Percentiles rank a stretch among this genome's conserved stretches.
Evolutionary conservation across 2,797 vertebrate species (phyloP).

Genomic region (Vespertilio murinus): DNA sequence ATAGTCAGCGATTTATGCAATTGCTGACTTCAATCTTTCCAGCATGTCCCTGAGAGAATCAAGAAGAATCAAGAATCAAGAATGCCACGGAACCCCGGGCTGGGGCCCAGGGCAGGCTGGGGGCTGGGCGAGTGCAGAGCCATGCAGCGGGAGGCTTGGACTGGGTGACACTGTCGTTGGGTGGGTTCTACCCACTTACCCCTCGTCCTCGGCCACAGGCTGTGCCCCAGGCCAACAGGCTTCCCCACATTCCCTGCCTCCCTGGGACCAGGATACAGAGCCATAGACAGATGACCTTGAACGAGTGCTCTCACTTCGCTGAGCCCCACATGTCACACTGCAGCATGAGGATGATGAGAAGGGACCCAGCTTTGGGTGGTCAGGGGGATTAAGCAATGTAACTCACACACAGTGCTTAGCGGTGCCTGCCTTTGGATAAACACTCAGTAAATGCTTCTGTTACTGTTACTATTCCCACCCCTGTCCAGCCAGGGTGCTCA

Average conservation of each 20-base stretch:
- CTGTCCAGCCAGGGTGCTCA: neutral
- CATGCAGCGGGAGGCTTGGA: neutral
- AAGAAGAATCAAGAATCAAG: neutral
- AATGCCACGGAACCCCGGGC: neutral
- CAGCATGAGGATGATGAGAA: neutral
- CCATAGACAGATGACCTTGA: neutral
- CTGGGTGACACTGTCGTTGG: neutral
- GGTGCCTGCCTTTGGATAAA: neutral
- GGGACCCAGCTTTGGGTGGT: neutral
- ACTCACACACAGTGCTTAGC: neutral
- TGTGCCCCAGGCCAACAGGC: neutral
- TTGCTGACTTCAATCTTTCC: constrained; percentile 1
- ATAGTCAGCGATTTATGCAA: neutral
- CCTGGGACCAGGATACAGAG: neutral
- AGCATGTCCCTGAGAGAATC: neutral
- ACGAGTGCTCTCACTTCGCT: neutral
- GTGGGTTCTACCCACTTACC: neutral
- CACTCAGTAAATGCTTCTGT: neutral
- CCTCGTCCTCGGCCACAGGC: neutral
- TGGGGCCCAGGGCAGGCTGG: neutral
- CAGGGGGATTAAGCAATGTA: neutral
- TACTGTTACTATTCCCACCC: neutral
- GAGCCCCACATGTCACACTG: neutral
- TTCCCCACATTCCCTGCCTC: neutral
- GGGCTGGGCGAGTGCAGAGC: neutral